A percentile compares a stretch with the other conserved stretches of the same genome.
phyloP scores from a whole-genome alignment of 2,797 vertebrate species.

The Podargus strigoides region DNA sequence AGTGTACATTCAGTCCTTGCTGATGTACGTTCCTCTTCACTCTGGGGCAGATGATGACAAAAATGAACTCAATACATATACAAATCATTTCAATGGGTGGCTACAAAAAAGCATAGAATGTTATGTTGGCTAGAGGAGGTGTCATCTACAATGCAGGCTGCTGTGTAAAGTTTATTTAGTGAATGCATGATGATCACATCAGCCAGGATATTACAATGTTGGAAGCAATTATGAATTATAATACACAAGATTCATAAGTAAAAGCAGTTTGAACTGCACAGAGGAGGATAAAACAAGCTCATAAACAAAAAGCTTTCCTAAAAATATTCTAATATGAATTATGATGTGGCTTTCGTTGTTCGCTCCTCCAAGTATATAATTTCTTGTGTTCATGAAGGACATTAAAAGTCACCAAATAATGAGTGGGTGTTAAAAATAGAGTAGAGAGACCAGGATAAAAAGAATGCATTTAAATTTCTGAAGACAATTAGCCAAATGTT shows the following conservation, averaged over 20 bases:
- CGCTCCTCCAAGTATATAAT: background rate
- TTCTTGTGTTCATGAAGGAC: background rate
- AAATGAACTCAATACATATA: background rate
- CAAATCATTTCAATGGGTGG: background rate
- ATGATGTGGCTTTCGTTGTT: background rate
- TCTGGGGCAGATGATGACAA: background rate
- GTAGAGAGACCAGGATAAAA: background rate
- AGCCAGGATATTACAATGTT: slow-evolving; percentile 8
- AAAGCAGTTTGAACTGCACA: background rate
- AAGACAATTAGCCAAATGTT: background rate
- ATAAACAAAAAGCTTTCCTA: background rate
- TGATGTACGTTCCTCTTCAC: background rate
- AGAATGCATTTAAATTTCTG: background rate
- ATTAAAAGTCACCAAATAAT: background rate
- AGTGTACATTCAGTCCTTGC: background rate
- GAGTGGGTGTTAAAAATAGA: background rate
- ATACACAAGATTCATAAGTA: slow-evolving; percentile 9
- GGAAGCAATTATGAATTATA: slow-evolving; percentile 49
- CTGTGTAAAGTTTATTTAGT: slow-evolving; percentile 57
- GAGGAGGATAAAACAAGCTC: background rate
- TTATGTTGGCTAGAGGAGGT: slow-evolving; percentile 7
- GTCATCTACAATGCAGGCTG: slow-evolving; percentile 4
- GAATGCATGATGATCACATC: slow-evolving; percentile 26
- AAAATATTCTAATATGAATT: background rate
- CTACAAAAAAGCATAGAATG: background rate